These are phyloP conservation scores for Erebia ligea DNA, from an alignment of 2,888 invertebrate species.

Conservation along the genomic window DNA sequence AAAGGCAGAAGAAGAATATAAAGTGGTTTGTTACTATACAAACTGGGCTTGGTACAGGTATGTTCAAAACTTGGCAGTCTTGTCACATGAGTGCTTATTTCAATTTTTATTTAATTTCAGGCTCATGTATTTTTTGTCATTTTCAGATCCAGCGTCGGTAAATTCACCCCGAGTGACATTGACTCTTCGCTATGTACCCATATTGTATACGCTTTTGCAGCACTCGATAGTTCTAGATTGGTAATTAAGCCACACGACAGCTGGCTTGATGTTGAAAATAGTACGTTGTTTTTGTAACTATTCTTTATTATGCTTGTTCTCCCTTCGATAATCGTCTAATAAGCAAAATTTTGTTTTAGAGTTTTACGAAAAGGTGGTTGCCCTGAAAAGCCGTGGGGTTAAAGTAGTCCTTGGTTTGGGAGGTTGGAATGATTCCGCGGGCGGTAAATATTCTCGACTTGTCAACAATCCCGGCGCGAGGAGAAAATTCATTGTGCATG, in stretches of 20 bases:
- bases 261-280: constrained; percentile 95
- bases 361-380: constrained; percentile 93
- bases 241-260: constrained; percentile 92
- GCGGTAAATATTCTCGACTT: constrained; percentile 93
- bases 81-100: neutral
- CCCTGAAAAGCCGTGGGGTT: constrained; percentile 87
- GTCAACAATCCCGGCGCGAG: constrained; percentile 89
- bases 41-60: constrained; percentile 96
- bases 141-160: constrained; percentile 88
- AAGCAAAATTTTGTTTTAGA: constrained; percentile 69
- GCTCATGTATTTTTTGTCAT: neutral
- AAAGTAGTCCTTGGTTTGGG: constrained; percentile 95
- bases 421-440: constrained; percentile 97
- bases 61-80: constrained; percentile 9
- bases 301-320: neutral
- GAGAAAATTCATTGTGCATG: constrained; percentile 88
- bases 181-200: constrained; percentile 95
- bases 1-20: constrained; percentile 81
- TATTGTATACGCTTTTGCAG: constrained; percentile 96
- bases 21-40: constrained; percentile 95
- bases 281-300: constrained; percentile 70
- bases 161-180: constrained; percentile 91
- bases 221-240: constrained; percentile 88
- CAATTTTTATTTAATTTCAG: neutral
- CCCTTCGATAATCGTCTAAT: neutral